These are phyloP conservation scores for Rotaria magnacalcarata DNA, from an alignment of 2,888 invertebrate genomes.

Conservation along the genomic window DNA sequence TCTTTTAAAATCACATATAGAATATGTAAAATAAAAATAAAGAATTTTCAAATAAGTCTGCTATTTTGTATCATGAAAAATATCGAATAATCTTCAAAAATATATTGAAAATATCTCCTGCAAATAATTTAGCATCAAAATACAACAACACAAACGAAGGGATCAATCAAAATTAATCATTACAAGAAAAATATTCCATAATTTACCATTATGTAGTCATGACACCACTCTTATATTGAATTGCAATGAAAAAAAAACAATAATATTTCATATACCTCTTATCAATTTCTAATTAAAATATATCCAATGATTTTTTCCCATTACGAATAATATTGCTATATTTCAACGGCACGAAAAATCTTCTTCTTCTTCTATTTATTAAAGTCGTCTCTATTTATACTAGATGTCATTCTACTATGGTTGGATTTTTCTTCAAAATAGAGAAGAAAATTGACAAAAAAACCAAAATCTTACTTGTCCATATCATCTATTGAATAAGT, in stretches of 20 bases:
- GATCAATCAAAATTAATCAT: not conserved
- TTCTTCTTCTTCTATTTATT: not conserved
- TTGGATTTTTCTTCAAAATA: not conserved
- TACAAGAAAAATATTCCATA: not conserved
- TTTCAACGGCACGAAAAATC: not conserved
- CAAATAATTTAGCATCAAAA: not conserved
- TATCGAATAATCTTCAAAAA: not conserved
- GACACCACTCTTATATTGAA: not conserved
- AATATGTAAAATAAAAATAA: not conserved
- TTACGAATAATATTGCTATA: not conserved
- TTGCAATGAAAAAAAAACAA: not conserved
- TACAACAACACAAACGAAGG: not conserved
- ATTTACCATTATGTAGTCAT: not conserved
- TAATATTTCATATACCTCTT: not conserved
- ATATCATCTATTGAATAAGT: not conserved
- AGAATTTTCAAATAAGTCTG: too few relatives aligned
- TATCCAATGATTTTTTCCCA: not conserved
- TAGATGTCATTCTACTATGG: conserved; percentile 24
- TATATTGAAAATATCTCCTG: not conserved
- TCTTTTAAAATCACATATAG: not conserved
- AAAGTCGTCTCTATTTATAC: not conserved
- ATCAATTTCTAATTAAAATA: not conserved
- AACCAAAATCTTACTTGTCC: not conserved
- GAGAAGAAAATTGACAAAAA: not conserved
- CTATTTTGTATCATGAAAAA: not conserved